Evolutionary conservation across 2,113 vertebrate genomes (phyloP).

Genomic region (Bostrychus sinensis): DNA sequence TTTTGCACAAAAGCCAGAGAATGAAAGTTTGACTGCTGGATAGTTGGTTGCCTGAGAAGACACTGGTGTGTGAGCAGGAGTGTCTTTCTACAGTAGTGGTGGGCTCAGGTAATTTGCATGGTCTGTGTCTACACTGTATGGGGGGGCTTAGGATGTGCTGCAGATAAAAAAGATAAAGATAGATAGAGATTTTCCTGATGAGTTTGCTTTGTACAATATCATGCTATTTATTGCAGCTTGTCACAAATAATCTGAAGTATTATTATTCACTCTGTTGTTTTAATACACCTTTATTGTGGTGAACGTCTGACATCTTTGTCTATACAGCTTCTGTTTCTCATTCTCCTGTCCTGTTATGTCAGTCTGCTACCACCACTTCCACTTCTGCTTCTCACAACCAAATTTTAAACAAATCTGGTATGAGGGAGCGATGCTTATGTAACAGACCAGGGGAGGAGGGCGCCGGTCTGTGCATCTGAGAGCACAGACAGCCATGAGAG

Average conservation of each 20-base stretch:
- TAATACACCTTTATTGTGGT: constrained; percentile 3
- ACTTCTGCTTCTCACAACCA: constrained; percentile 67
- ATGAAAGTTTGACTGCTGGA: constrained; percentile 68
- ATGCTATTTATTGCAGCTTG: background rate
- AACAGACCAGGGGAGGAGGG: constrained; percentile 59
- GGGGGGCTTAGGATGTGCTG: no score
- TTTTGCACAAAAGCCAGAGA: constrained; percentile 84
- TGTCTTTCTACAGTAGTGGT: constrained; percentile 33
- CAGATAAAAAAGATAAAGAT: no score
- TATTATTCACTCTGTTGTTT: background rate
- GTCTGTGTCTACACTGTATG: constrained; percentile 38
- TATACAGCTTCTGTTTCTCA: constrained; percentile 34
- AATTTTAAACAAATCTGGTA: constrained; percentile 79
- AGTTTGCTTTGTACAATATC: background rate
- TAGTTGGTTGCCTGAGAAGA: constrained; percentile 66
- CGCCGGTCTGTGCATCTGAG: constrained; percentile 32
- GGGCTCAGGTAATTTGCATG: constrained; percentile 80
- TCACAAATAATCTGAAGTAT: background rate
- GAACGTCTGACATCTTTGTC: constrained; percentile 5
- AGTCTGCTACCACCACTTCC: constrained; percentile 60
- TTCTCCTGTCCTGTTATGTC: constrained; percentile 56
- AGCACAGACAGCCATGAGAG: constrained; percentile 14
- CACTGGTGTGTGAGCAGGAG: constrained; percentile 30
- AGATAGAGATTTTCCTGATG: no score
- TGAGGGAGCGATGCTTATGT: constrained; percentile 68